phyloP scores from a whole-genome alignment of 2,797 vertebrate genomes.

The Pristis pectinata region DNA sequence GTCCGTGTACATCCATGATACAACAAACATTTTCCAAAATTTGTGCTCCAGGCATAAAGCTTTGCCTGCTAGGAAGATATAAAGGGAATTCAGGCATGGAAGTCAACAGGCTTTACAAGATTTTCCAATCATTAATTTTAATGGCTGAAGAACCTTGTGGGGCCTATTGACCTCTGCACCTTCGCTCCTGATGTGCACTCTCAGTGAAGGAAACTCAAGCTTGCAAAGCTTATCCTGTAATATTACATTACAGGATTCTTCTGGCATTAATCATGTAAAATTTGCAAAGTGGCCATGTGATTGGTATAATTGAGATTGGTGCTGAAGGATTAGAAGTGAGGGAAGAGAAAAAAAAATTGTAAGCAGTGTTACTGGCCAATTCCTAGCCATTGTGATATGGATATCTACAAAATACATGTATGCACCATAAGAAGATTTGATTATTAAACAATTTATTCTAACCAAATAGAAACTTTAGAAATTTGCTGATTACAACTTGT shows the following conservation, averaged over 20 bases:
- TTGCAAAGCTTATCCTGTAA: neutral
- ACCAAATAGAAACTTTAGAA: neutral
- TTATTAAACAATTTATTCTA: neutral
- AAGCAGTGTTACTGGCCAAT: neutral
- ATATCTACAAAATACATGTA: neutral
- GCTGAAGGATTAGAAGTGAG: neutral
- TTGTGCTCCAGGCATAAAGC: neutral
- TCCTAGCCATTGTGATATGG: neutral
- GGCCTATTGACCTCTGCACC: neutral
- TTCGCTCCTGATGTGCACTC: neutral
- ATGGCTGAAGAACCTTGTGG: neutral
- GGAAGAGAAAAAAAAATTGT: neutral
- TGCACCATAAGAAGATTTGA: neutral
- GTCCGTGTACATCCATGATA: neutral
- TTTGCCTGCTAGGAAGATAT: neutral
- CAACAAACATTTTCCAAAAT: neutral
- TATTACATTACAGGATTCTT: neutral
- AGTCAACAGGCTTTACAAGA: neutral
- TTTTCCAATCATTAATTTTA: constrained; percentile 24
- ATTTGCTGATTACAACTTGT: neutral
- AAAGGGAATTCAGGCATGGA: neutral
- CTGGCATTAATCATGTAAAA: neutral
- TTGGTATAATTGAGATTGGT: neutral
- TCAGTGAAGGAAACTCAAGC: neutral
- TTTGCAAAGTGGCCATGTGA: neutral